A percentile compares a stretch with the other conserved stretches of the same genome.
Conservation (phyloP, 2,797 vertebrate genomes). For the Sparidentex hasta region DNA sequence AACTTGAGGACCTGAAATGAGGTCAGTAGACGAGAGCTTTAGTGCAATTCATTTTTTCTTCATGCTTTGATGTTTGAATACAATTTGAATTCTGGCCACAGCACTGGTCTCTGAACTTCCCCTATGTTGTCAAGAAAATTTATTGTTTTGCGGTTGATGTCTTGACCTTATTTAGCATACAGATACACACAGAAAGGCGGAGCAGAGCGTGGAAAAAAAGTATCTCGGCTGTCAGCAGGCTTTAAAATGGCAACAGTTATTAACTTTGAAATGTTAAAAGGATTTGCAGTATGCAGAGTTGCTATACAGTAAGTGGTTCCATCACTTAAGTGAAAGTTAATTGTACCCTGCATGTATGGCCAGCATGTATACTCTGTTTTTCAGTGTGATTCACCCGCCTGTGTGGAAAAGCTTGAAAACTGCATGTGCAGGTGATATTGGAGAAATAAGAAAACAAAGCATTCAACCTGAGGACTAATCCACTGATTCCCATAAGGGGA, state of each 20-base stretch:
- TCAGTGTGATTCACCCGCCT: conserved; percentile 33
- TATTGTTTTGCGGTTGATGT: conserved; percentile 69
- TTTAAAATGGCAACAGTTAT: conserved; percentile 71
- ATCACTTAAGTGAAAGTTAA: conserved; percentile 69
- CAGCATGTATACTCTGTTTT: conserved; percentile 38
- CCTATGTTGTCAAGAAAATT: conserved; percentile 64
- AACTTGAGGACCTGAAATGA: conserved; percentile 56
- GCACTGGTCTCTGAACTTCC: conserved; percentile 54
- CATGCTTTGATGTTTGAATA: conserved; percentile 58
- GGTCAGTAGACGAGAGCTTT: conserved; percentile 46
- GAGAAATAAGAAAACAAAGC: conserved; percentile 49
- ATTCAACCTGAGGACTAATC: conserved; percentile 59
- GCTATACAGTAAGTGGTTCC: conserved; percentile 63
- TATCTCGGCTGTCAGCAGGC: conserved; percentile 47
- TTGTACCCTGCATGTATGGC: conserved; percentile 50
- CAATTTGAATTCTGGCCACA: conserved; percentile 53
- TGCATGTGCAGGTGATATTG: conserved; percentile 50
- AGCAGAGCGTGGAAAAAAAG: conserved; percentile 33
- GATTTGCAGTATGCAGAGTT: conserved; percentile 41
- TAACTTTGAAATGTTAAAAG: conserved; percentile 76
- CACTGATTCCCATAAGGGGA: conserved; percentile 62
- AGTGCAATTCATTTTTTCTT: conserved; percentile 34
- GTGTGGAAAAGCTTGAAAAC: conserved; percentile 33
- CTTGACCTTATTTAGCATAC: conserved; percentile 66
- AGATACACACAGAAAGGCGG: conserved; percentile 39